Evolutionary conservation across 2,888 invertebrate species (phyloP).

Genomic region (Drosophila mulleri): DNA sequence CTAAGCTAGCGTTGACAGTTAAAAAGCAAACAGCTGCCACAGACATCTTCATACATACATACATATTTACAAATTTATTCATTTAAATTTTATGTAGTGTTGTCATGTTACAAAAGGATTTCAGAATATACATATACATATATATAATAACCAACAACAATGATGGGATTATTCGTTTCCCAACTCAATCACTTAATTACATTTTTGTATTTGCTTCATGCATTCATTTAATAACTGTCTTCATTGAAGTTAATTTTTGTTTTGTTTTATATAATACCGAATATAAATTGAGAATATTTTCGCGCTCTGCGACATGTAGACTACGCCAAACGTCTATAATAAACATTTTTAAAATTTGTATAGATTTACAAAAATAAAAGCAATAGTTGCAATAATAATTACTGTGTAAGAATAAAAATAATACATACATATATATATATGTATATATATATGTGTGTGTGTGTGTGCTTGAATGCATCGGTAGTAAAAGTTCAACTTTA

Average conservation of each 20-base stretch:
- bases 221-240: constrained; percentile 57
- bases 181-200: constrained; percentile 56
- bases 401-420: constrained; percentile 58
- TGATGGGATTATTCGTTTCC: constrained; percentile 49
- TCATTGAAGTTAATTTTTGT: constrained; percentile 47
- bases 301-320: constrained; percentile 47
- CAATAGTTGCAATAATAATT: constrained; percentile 64
- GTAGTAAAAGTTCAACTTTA: constrained; percentile 71
- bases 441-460: constrained; percentile 2
- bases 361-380: constrained; percentile 69
- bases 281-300: constrained; percentile 59
- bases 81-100: constrained; percentile 52
- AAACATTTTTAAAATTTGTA: constrained; percentile 60
- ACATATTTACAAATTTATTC: constrained; percentile 77
- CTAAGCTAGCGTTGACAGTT: neutral
- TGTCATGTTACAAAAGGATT: constrained; percentile 67
- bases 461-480: constrained; percentile 47
- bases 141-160: constrained; percentile 63
- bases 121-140: constrained; percentile 64
- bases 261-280: constrained; percentile 62
- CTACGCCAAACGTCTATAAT: constrained; percentile 46
- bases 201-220: constrained; percentile 46
- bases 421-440: neutral
- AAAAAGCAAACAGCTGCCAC: neutral
- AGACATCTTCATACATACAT: constrained; percentile 54